A percentile compares a stretch with the other conserved stretches of the same genome.
phyloP scores from a whole-genome alignment of 2,888 invertebrate genomes.

The Ditula angustiorana region DNA sequence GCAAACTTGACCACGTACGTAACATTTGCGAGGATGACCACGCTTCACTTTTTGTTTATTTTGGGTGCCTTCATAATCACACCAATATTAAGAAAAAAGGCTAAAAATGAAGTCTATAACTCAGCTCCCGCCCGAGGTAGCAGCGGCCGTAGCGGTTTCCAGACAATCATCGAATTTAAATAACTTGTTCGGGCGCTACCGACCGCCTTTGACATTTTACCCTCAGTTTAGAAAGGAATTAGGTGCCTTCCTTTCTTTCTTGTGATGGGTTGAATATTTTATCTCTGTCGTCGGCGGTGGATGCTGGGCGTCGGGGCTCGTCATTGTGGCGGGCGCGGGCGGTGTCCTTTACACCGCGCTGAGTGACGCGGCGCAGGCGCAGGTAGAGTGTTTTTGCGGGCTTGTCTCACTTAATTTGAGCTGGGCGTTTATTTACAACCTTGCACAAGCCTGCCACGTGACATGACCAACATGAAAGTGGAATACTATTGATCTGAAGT shows the following conservation, averaged over 20 bases:
- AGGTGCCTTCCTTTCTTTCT: slow-evolving; percentile 61
- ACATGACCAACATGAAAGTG: slow-evolving; percentile 44
- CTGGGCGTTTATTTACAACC: slow-evolving; percentile 55
- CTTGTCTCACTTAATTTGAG: slow-evolving; percentile 69
- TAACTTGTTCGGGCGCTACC: slow-evolving; percentile 80
- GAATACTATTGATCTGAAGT: neutral
- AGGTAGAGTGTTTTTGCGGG: slow-evolving; percentile 80
- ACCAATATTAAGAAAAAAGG: slow-evolving; percentile 52
- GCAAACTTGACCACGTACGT: slow-evolving; percentile 59
- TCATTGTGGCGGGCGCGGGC: slow-evolving; percentile 54
- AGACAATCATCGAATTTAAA: slow-evolving; percentile 74
- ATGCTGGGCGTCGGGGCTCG: slow-evolving; percentile 58
- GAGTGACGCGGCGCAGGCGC: slow-evolving; percentile 61
- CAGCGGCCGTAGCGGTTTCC: slow-evolving; percentile 64
- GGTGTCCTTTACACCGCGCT: slow-evolving; percentile 58
- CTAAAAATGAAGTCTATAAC: slow-evolving; percentile 7
- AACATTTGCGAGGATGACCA: slow-evolving; percentile 59
- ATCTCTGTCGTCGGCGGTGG: slow-evolving; percentile 59
- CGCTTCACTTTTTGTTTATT: slow-evolving; percentile 63
- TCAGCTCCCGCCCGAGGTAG: slow-evolving; percentile 45
- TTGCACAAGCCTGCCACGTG: slow-evolving; percentile 66
- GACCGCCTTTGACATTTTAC: slow-evolving; percentile 71
- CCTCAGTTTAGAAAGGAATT: slow-evolving; percentile 62
- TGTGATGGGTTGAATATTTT: slow-evolving; percentile 50
- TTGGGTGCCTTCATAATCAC: slow-evolving; percentile 51